A percentile compares a stretch with the other conserved stretches of the same genome.
phyloP scores from a whole-genome alignment of 2,888 invertebrate genomes.

The Dicyrtomina minuta region DNA sequence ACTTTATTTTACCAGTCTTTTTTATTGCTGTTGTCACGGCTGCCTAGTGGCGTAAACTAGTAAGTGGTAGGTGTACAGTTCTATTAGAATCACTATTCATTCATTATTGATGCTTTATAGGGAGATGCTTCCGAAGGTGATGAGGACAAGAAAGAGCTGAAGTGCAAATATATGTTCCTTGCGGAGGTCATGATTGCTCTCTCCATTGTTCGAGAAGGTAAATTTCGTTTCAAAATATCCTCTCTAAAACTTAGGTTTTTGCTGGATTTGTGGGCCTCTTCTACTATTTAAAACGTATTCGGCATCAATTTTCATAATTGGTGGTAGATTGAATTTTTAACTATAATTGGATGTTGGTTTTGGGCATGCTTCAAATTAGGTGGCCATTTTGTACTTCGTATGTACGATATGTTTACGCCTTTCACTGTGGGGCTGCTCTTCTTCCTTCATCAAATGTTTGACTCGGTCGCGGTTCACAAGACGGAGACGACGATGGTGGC shows the following conservation, averaged over 20 bases:
- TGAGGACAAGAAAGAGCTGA: slow-evolving; percentile 92
- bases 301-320: background rate
- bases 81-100: background rate
- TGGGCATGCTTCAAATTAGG: slow-evolving; percentile 55
- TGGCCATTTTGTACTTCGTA: slow-evolving; percentile 93
- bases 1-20: no score
- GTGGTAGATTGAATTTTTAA: background rate
- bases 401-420: slow-evolving; percentile 92
- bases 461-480: slow-evolving; percentile 82
- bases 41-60: no score
- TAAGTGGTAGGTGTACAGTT: background rate
- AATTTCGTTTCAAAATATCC: no score
- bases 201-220: slow-evolving; percentile 74
- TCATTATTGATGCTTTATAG: slow-evolving; percentile 9
- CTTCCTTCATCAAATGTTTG: slow-evolving; percentile 87
- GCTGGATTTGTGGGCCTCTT: no score
- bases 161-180: slow-evolving; percentile 90
- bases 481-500: slow-evolving; percentile 96
- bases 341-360: no score
- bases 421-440: slow-evolving; percentile 91
- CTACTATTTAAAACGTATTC: background rate
- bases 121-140: slow-evolving; percentile 62
- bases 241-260: no score
- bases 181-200: slow-evolving; percentile 92
- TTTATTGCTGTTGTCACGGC: no score